Evolutionary conservation across 2,113 vertebrate genomes (phyloP), one percentile per base, ranked within the genome.

Genomic region (Burhinus oedicnemus): DNA sequence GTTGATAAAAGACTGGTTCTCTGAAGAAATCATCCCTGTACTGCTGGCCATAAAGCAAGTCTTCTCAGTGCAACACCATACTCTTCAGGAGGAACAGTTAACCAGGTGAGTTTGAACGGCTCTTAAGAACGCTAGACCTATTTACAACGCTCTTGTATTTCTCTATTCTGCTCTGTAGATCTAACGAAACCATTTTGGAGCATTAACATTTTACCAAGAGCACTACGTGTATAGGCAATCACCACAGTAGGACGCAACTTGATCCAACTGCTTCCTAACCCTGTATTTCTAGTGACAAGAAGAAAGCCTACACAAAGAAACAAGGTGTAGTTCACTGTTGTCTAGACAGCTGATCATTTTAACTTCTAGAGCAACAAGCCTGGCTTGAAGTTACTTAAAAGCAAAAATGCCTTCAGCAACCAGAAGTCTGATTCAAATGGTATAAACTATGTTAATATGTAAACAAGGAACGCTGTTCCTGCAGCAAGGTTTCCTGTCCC

Each of bases 361-460:
- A 75, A 92, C 90, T 96, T 96, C 92, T 20, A 91, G 92, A 95
- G 95, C 87, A 96, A 96, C 96, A 95, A 96, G 96, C 96, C 93
- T 96, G 90, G 92, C 96, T 97, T 96, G 96, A 96, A 97, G 95
- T 97, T 90, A 96, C 95, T 97, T 97, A 94, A 96, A 96, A 96
- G 96, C 75, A 96, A 83, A 87, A 95, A 54, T 2, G 95, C 96
- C 96, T 90, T 96, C 90, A 95, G 96, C 96, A 95, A 96, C 54
- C 87, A 72, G 66, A 90, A 80, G 70, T 86, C 87, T 87, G 70
- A 94, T 95, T 91, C 89, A 95, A 96, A 94, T 38, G 17, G 92
- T 80, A 85, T 22, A 81, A 87, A 26, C 40, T 90, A 77, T 11
- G 94, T 94, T 83, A 96, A 38, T 92, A 97, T 92, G 93, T 22